Conservation (phyloP, 35 echinoderm and acorn worm species). For the Ophiothrix spiculata region DNA sequence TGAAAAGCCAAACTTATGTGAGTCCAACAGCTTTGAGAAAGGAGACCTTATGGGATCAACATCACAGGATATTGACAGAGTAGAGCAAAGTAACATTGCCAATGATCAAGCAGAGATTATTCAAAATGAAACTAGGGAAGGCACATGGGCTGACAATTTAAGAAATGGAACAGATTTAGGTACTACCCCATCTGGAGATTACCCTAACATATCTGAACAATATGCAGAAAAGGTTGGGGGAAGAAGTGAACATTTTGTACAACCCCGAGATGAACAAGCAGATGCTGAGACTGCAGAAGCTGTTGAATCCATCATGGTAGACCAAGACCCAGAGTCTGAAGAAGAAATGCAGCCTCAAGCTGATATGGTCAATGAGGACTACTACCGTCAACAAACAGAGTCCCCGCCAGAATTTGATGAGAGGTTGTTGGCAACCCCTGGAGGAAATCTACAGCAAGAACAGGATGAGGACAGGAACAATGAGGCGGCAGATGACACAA, state of each 20-base stretch:
- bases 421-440: neutral
- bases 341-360: neutral
- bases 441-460: neutral
- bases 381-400: neutral
- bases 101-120: slow-evolving; percentile 3
- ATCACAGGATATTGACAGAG: neutral
- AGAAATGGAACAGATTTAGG: neutral
- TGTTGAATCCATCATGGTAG: neutral
- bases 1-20: too few relatives aligned
- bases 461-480: neutral
- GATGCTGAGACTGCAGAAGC: neutral
- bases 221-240: neutral
- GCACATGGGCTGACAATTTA: neutral
- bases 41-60: too few relatives aligned
- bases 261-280: neutral
- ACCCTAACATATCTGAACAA: neutral
- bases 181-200: neutral
- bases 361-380: neutral
- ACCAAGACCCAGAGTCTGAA: neutral
- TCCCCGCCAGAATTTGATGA: slow-evolving; percentile 1
- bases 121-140: neutral
- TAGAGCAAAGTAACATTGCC: neutral
- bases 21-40: neutral
- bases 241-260: neutral
- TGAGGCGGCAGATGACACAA: neutral